A percentile compares a stretch with the other conserved stretches of the same genome.
These are phyloP conservation scores for Caloenas nicobarica DNA, from an alignment of 2,113 vertebrate species.

Conservation along the genomic window DNA sequence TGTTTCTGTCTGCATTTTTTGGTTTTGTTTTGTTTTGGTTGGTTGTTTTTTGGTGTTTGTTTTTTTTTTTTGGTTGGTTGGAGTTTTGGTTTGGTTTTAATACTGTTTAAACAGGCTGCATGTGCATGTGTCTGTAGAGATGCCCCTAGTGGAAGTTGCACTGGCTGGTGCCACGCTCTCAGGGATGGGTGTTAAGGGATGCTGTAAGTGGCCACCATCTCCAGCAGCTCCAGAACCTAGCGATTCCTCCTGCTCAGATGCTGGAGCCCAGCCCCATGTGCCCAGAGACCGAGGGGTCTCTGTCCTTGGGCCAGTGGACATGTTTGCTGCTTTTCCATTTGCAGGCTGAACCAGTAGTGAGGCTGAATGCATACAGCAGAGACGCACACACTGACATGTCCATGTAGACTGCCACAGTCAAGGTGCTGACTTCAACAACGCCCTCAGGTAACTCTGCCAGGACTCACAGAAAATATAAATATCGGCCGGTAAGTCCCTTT, in stretches of 20 bases:
- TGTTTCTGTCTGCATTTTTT: too few relatives aligned
- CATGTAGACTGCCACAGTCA: background rate
- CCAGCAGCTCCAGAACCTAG: background rate
- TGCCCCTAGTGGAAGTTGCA: background rate
- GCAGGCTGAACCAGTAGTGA: background rate
- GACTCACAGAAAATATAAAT: background rate
- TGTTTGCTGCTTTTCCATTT: background rate
- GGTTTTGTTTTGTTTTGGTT: too few relatives aligned
- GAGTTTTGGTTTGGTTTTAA: too few relatives aligned
- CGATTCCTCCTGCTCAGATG: background rate
- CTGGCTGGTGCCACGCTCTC: background rate
- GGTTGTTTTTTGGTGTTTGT: too few relatives aligned
- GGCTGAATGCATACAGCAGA: background rate
- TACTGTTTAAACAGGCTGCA: background rate
- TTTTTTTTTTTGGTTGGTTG: background rate
- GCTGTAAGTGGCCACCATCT: background rate
- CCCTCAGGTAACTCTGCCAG: background rate
- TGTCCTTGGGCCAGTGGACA: rapidly evolving
- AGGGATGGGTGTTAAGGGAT: background rate
- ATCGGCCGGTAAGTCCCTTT: background rate
- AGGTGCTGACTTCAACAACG: background rate
- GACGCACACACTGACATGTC: too few relatives aligned
- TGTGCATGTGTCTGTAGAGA: background rate
- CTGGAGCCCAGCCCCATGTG: background rate
- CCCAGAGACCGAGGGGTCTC: background rate